A percentile compares a stretch with the other conserved stretches of the same genome.
phyloP scores from a whole-genome alignment of 2,113 vertebrate genomes.

The Pachycephala philippinensis region DNA sequence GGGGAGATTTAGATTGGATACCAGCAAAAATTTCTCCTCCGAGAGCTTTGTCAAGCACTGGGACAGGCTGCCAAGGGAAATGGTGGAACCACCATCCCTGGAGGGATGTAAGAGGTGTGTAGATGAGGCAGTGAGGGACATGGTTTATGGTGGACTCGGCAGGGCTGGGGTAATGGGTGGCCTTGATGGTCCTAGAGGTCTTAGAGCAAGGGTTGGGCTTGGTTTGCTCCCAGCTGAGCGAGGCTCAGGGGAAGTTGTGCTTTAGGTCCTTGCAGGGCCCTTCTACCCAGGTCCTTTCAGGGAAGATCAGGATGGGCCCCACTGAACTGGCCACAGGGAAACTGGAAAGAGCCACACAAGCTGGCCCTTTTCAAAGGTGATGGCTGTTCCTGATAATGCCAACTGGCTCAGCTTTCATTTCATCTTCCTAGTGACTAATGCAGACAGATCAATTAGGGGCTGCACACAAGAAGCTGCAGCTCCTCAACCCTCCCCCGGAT shows the following conservation, averaged over 20 bases:
- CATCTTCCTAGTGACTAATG: conserved; percentile 42
- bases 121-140: background rate
- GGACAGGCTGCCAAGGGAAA: background rate
- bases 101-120: background rate
- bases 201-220: background rate
- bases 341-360: background rate
- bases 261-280: background rate
- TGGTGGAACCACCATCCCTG: background rate
- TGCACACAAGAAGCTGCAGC: conserved; percentile 12
- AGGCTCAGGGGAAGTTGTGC: background rate
- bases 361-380: conserved; percentile 56
- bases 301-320: background rate
- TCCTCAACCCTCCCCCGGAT: background rate
- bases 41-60: background rate
- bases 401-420: conserved; percentile 60
- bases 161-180: background rate
- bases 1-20: background rate
- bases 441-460: conserved; percentile 76
- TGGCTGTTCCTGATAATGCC: conserved; percentile 30
- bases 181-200: background rate
- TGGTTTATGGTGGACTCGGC: background rate
- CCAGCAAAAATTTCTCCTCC: background rate
- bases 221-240: accelerated
- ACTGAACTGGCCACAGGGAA: background rate
- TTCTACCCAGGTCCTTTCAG: background rate